Evolutionary conservation across 2,113 vertebrate genomes (phyloP).

Genomic region (Thomomys bottae): DNA sequence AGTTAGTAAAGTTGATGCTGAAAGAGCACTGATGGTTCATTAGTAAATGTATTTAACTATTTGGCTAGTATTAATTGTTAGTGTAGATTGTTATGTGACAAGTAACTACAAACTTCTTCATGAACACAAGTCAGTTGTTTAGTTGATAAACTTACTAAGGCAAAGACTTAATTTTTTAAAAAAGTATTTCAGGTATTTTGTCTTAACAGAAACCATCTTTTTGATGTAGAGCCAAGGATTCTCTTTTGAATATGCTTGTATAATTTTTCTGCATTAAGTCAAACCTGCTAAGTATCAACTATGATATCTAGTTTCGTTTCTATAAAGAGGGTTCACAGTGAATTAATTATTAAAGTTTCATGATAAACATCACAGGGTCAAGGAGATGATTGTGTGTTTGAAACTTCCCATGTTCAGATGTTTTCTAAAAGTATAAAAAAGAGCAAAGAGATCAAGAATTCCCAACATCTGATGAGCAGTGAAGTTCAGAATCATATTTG

Average conservation of each 20-base stretch:
- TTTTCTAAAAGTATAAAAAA: background rate
- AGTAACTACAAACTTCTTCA: background rate
- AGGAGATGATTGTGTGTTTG: background rate
- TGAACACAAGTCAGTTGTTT: background rate
- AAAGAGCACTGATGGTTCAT: background rate
- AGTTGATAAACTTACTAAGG: conserved; percentile 1
- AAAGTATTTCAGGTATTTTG: background rate
- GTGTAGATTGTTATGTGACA: background rate
- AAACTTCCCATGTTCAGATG: conserved; percentile 2
- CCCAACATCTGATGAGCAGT: background rate
- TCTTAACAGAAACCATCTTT: conserved; percentile 42
- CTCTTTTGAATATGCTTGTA: background rate
- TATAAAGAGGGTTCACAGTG: background rate
- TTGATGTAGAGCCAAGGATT: background rate
- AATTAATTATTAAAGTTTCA: background rate
- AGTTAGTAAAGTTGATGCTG: background rate
- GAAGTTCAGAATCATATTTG: background rate
- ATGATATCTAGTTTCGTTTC: background rate
- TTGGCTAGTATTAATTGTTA: background rate
- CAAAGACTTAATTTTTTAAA: background rate
- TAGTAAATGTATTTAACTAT: background rate
- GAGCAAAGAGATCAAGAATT: background rate
- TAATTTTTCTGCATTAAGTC: conserved; percentile 37
- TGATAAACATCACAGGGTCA: background rate
- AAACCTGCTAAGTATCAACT: background rate